Conservation (phyloP, 2,888 invertebrate species). For the Melieria picta region DNA sequence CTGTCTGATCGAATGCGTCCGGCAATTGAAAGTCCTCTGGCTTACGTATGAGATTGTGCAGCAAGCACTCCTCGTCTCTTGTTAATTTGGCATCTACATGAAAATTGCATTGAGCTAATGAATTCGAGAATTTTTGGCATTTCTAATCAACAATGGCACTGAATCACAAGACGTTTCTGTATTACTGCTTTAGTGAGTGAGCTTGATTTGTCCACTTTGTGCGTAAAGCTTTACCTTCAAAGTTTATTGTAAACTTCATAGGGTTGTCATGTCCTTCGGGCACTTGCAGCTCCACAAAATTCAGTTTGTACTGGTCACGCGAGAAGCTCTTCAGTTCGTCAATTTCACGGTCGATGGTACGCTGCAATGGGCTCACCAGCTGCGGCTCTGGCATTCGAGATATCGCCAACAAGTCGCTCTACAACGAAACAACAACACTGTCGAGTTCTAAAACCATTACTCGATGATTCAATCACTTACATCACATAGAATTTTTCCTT, state of each 20-base stretch:
- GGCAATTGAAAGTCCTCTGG: constrained; percentile 41
- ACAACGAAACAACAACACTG: constrained; percentile 19
- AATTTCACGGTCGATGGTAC: constrained; percentile 54
- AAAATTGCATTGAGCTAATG: too few species aligned
- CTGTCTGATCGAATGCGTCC: constrained; percentile 47
- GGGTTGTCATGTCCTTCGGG: constrained; percentile 63
- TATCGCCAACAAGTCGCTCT: constrained; percentile 47
- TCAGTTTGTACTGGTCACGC: constrained; percentile 61
- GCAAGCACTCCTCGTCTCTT: constrained; percentile 54
- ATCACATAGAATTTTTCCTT: constrained; percentile 44
- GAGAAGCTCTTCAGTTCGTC: constrained; percentile 60
- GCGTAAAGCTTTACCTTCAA: constrained; percentile 47
- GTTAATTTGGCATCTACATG: constrained; percentile 52
- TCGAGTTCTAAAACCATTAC: not conserved
- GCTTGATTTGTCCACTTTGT: too few species aligned
- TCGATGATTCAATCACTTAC: not conserved
- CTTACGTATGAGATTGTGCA: constrained; percentile 55
- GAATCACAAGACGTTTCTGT: too few species aligned
- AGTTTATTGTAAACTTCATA: constrained; percentile 54
- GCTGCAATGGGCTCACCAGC: constrained; percentile 53
- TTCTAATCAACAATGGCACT: too few species aligned
- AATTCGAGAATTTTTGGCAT: too few species aligned
- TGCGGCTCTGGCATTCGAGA: constrained; percentile 55
- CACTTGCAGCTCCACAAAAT: constrained; percentile 61
- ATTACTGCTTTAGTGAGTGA: too few species aligned